Percentiles rank a stretch among this genome's conserved stretches.
These are phyloP conservation scores for Fregata magnificens DNA, from an alignment of 2,113 vertebrate species.

Conservation along the genomic window DNA sequence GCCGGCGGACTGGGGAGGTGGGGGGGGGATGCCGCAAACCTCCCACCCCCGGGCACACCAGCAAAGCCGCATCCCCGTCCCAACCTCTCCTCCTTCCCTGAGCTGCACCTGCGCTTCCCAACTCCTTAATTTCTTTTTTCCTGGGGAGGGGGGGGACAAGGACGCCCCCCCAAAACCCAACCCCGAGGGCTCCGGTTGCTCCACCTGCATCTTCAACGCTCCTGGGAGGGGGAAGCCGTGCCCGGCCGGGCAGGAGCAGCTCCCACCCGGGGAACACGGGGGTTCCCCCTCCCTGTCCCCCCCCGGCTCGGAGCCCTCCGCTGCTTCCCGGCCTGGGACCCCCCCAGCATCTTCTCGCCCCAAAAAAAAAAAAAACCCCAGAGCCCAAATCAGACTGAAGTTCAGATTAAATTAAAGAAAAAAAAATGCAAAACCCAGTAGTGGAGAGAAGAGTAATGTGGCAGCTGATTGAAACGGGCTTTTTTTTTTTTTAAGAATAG, in stretches of 20 bases:
- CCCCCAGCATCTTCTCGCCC: neutral
- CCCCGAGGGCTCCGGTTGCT: neutral
- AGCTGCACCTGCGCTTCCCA: constrained; percentile 7
- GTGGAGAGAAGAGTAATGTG: neutral
- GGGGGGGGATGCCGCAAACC: neutral
- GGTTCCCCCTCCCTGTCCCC: neutral
- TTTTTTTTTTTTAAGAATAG: neutral
- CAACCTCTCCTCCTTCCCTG: neutral
- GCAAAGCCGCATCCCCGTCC: neutral
- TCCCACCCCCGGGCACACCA: neutral
- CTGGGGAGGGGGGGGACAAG: neutral
- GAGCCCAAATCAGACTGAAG: neutral
- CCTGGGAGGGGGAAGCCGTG: neutral
- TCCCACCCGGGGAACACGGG: neutral
- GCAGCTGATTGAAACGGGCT: neutral
- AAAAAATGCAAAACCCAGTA: neutral
- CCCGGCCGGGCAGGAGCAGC: neutral
- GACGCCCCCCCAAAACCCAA: neutral
- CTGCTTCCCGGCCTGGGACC: neutral
- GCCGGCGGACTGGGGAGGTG: too few species aligned
- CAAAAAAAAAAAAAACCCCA: too few species aligned
- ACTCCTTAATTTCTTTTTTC: neutral
- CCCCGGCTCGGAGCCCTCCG: neutral
- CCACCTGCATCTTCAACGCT: neutral
- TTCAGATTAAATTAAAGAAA: neutral